These are phyloP conservation scores for Spilosoma lubricipeda DNA, from an alignment of 2,888 invertebrate species.

Conservation along the genomic window DNA sequence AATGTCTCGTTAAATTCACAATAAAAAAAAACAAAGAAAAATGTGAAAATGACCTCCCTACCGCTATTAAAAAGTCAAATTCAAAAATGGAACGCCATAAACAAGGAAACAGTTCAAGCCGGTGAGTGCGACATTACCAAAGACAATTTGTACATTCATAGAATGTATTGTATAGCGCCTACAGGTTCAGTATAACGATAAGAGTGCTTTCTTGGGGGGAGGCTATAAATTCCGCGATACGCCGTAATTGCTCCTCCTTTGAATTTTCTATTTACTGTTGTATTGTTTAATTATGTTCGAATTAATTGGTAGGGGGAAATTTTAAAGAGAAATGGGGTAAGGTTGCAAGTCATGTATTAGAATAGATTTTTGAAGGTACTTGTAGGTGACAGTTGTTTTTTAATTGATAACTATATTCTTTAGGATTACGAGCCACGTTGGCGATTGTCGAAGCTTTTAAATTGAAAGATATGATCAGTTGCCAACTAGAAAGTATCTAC, in stretches of 20 bases:
- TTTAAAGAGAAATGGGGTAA: slow-evolving; percentile 14
- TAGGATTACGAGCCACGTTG: no score
- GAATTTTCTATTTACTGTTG: slow-evolving; percentile 50
- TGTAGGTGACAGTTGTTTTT: not conserved
- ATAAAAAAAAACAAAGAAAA: not conserved
- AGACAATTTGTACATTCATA: slow-evolving; percentile 20
- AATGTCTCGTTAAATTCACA: not conserved
- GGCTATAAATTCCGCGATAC: slow-evolving; percentile 49
- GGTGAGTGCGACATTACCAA: slow-evolving; percentile 8
- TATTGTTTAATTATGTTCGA: slow-evolving; percentile 41
- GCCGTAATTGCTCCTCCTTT: slow-evolving; percentile 46
- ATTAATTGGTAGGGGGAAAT: slow-evolving; percentile 34
- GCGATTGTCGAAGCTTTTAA: no score
- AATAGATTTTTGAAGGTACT: not conserved
- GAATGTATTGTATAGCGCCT: slow-evolving; percentile 15
- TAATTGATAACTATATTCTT: not conserved
- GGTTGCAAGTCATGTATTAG: slow-evolving; percentile 10
- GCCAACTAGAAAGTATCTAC: no score
- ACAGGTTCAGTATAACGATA: slow-evolving; percentile 41
- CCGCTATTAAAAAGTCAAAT: not conserved
- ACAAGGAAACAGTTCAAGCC: slow-evolving; percentile 6
- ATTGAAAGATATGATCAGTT: no score
- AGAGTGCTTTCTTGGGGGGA: slow-evolving; percentile 41
- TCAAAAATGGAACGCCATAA: slow-evolving; percentile 12
- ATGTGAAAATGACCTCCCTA: not conserved